These are phyloP conservation scores for Silurus glanis DNA, from an alignment of 2,113 vertebrate genomes.

Conservation along the genomic window DNA sequence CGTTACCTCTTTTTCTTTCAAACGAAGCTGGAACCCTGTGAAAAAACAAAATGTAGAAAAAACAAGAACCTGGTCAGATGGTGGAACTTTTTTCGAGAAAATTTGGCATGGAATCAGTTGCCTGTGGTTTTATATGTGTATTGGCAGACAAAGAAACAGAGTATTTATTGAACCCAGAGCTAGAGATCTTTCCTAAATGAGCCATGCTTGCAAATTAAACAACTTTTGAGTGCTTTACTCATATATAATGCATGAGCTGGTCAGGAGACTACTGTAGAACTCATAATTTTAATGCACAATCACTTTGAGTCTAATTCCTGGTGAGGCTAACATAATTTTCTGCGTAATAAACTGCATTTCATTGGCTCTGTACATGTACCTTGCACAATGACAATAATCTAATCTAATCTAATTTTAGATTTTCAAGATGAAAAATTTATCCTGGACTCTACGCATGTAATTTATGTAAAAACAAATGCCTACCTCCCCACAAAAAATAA, in stretches of 20 bases:
- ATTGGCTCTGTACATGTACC: no score
- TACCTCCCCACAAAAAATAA: not conserved
- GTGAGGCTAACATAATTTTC: not conserved
- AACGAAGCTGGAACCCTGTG: conserved; percentile 54
- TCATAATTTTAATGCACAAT: not conserved
- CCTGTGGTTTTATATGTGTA: not conserved
- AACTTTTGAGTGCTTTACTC: not conserved
- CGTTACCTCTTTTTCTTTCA: conserved; percentile 54
- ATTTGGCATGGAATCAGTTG: not conserved
- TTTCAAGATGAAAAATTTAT: not conserved
- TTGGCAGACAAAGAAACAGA: not conserved
- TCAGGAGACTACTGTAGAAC: conserved; percentile 24
- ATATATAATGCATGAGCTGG: conserved; percentile 37
- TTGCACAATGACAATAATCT: no score
- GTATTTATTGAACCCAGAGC: not conserved
- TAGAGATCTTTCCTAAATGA: not conserved
- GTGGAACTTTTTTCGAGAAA: not conserved
- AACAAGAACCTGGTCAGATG: conserved; percentile 54
- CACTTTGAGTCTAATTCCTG: not conserved
- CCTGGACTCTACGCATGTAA: not conserved
- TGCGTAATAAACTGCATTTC: no score
- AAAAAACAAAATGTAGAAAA: conserved; percentile 53
- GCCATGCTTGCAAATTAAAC: not conserved
- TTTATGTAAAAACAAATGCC: not conserved
- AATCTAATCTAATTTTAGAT: conserved; percentile 8